Base-by-base conservation (phyloP, 2,888 invertebrate genomes). In the Cheilosia soror region DNA sequence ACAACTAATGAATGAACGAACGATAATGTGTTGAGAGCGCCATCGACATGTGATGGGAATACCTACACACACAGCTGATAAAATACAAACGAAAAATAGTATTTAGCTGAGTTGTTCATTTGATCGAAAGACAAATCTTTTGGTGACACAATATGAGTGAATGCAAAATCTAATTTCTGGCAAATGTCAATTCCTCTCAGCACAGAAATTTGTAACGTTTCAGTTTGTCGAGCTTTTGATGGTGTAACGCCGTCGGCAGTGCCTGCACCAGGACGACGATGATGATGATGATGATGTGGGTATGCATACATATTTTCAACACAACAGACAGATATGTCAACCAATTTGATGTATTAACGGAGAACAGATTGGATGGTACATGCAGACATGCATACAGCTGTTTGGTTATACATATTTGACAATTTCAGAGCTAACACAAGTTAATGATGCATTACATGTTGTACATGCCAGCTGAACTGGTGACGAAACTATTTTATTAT, bases 91-190 rank as follows among this genome's bases (percentile, higher is more conserved):
- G 60, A 44, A 62, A 60, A 47, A 11, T 51, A 25, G 2, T 76
- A 51, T 49, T 69, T 57, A 15, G 66, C 60, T 53, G 3, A 9
- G 20, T 66, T 57, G 57, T 58, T 75, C 49, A 69, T 53, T 58
- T 57, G 65, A 75, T 79, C 75, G 25, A 60, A 63, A 69, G 68
- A 62, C 78, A 84, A 83, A 78, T 68, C 63, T 73, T 51, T 49
- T 65, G 75, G 49, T 76, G 75, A 63, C 68, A 79, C 71, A 73
- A 75, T n/a, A n/a, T 81, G 65, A 72, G 40, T 75, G 53, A 65
- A 69, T 75, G 78, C 55, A 69, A 44, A 75, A 78, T 78, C 72
- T 65, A 65, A 69, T 75, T 75, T 71, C 42, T 69, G 72, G 33
- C n/a, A 83, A 79, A 84, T 84, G 53, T 79, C 79, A 62, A 73